A percentile compares a stretch with the other conserved stretches of the same genome.
Evolutionary conservation across 2,113 vertebrate species (phyloP).

Genomic region (Mesocricetus auratus): DNA sequence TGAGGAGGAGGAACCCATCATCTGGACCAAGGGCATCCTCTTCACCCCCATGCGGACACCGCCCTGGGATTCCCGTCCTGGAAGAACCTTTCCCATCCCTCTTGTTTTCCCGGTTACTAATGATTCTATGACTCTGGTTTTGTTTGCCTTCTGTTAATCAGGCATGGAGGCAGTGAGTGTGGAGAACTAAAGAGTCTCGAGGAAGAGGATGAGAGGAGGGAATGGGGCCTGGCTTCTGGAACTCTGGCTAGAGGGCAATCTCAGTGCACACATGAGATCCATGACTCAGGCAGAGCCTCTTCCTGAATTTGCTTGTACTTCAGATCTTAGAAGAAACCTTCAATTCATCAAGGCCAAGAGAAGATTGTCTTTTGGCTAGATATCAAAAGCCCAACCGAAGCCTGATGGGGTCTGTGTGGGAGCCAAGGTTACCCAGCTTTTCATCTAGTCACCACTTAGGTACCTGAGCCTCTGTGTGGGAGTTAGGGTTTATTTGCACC

Average conservation of each 20-base stretch:
- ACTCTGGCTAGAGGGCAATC: not conserved
- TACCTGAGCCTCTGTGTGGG: not conserved
- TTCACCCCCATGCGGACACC: slow-evolving; percentile 57
- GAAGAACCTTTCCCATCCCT: slow-evolving; percentile 74
- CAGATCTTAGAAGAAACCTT: not conserved
- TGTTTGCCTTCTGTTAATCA: slow-evolving; percentile 77
- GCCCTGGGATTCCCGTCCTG: slow-evolving; percentile 74
- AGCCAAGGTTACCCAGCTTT: not conserved
- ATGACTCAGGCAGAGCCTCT: not conserved
- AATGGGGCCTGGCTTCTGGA: slow-evolving; percentile 1
- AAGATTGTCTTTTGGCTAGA: not conserved
- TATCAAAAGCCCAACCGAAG: not conserved
- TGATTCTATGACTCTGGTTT: slow-evolving; percentile 73
- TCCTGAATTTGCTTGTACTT: not conserved
- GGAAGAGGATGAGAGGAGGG: slow-evolving; percentile 68
- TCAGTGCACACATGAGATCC: fast-evolving
- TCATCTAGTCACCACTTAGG: too few relatives aligned
- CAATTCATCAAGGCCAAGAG: not conserved
- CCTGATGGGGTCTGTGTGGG: not conserved
- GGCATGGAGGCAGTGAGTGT: slow-evolving; percentile 76
- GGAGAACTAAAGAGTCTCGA: slow-evolving; percentile 74
- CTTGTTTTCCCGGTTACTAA: slow-evolving; percentile 75
- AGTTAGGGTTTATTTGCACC: not conserved
- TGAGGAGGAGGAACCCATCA: slow-evolving; percentile 67
- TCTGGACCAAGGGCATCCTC: slow-evolving; percentile 75